These are phyloP conservation scores for Ceratosolen fusciceps DNA, from an alignment of 1,140 invertebrate species.

Conservation along the genomic window DNA sequence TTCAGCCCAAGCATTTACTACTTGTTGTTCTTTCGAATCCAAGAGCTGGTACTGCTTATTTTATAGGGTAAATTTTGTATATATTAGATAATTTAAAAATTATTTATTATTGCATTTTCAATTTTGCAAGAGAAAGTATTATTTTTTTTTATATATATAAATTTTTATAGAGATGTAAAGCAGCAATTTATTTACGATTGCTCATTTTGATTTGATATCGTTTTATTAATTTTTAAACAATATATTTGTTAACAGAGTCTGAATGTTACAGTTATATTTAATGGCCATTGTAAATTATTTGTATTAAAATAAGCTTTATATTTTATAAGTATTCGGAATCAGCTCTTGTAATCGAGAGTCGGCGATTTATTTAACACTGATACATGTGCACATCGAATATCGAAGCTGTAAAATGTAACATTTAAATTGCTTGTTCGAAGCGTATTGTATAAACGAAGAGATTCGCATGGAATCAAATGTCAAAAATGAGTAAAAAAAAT, in stretches of 20 bases:
- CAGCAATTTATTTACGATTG: slow-evolving; percentile 18
- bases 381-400: slow-evolving; percentile 33
- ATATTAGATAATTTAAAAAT: slow-evolving; percentile 24
- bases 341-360: slow-evolving; percentile 18
- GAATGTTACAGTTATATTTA: slow-evolving; percentile 23
- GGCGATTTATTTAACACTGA: slow-evolving; percentile 17
- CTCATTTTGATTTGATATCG: slow-evolving; percentile 31
- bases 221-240: slow-evolving; percentile 17
- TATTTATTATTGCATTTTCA: slow-evolving; percentile 35
- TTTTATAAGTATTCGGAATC: slow-evolving; percentile 37
- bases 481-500: slow-evolving; percentile 33
- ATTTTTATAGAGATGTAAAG: slow-evolving; percentile 27
- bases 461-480: slow-evolving; percentile 30
- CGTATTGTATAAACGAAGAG: slow-evolving; percentile 35
- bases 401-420: slow-evolving; percentile 33
- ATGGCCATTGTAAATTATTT: slow-evolving; percentile 32
- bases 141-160: slow-evolving; percentile 41
- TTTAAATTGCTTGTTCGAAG: slow-evolving; percentile 34
- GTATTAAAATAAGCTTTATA: slow-evolving; percentile 20
- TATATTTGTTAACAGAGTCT: neutral
- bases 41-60: slow-evolving; percentile 43
- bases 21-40: slow-evolving; percentile 33
- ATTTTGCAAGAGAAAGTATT: slow-evolving; percentile 31
- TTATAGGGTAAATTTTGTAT: slow-evolving; percentile 28
- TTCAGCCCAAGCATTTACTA: slow-evolving; percentile 46